A percentile compares a stretch with the other conserved stretches of the same genome.
Evolutionary conservation across 2,888 invertebrate genomes (phyloP).

Genomic region (Phragmatobia fuliginosa): DNA sequence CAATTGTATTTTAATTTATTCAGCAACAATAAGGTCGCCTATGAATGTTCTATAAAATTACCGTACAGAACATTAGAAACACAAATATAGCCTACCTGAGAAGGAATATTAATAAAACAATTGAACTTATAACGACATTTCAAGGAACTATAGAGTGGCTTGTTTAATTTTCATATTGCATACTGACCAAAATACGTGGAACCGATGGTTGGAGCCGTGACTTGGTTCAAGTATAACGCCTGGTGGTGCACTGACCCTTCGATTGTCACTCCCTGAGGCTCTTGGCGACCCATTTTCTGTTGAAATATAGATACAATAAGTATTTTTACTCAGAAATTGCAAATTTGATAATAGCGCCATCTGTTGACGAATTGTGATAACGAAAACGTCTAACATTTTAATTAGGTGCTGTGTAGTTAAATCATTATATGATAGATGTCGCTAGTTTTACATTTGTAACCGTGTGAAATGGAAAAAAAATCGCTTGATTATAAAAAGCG

Average conservation of each 20-base stretch:
- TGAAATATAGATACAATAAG: constrained; percentile 39
- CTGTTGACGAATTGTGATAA: constrained; percentile 46
- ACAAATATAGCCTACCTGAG: constrained; percentile 2
- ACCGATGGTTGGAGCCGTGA: constrained; percentile 72
- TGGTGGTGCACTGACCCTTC: constrained; percentile 72
- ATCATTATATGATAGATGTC: constrained; percentile 37
- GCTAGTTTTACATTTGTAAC: neutral
- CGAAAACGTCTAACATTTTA: neutral
- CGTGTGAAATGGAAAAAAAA: neutral
- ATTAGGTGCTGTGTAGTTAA: constrained; percentile 14
- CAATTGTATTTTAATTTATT: neutral
- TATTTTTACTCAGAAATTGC: constrained; percentile 20
- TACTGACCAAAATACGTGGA: constrained; percentile 84
- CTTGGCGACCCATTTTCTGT: constrained; percentile 83
- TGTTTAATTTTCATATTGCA: constrained; percentile 67
- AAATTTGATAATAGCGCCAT: constrained; percentile 57
- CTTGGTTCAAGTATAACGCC: constrained; percentile 69
- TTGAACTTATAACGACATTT: constrained; percentile 55
- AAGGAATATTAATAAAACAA: constrained; percentile 31
- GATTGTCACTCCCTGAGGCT: constrained; percentile 63
- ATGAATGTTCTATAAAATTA: neutral
- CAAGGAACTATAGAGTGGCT: constrained; percentile 49
- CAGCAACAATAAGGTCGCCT: neutral
- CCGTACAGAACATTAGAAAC: neutral
- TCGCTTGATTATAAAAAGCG: neutral